phyloP scores from a whole-genome alignment of 1,140 invertebrate species.

The Heterodera carotae region DNA sequence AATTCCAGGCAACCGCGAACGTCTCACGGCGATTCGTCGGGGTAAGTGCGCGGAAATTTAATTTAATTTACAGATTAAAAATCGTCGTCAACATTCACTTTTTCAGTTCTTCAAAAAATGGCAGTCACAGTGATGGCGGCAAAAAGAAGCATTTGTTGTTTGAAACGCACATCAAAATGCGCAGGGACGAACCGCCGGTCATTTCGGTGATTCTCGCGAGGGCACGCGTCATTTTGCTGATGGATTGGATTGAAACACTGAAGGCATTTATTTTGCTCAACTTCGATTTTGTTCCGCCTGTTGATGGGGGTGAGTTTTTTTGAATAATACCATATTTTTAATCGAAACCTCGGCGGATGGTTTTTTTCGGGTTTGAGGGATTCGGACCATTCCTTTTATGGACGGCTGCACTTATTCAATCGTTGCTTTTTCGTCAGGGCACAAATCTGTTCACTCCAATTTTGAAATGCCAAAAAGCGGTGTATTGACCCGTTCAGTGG shows the following conservation, averaged over 20 bases:
- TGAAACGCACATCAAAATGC: slow-evolving; percentile 60
- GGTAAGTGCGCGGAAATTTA: no score
- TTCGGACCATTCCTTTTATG: no score
- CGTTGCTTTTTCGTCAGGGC: not conserved
- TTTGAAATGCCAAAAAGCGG: slow-evolving; percentile 18
- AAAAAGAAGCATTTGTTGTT: slow-evolving; percentile 44
- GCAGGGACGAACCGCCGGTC: slow-evolving; percentile 53
- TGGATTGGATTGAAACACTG: slow-evolving; percentile 88
- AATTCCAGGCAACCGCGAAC: not conserved
- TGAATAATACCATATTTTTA: not conserved
- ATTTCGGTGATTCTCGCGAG: slow-evolving; percentile 88
- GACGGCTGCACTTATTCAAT: no score
- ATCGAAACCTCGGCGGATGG: no score
- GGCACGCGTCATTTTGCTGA: slow-evolving; percentile 87
- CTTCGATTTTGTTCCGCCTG: slow-evolving; percentile 55
- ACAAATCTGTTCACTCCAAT: slow-evolving; percentile 2
- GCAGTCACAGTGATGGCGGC: not conserved
- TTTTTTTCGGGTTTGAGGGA: no score
- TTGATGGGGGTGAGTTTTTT: slow-evolving; percentile 42
- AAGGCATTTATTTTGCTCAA: slow-evolving; percentile 76
- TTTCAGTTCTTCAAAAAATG: not conserved
- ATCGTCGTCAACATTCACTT: no score
- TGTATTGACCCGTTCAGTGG: not conserved
- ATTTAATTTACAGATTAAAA: no score
- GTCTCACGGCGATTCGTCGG: no score